Conservation (phyloP, 2,888 invertebrate species). For the Buathra laborator region DNA sequence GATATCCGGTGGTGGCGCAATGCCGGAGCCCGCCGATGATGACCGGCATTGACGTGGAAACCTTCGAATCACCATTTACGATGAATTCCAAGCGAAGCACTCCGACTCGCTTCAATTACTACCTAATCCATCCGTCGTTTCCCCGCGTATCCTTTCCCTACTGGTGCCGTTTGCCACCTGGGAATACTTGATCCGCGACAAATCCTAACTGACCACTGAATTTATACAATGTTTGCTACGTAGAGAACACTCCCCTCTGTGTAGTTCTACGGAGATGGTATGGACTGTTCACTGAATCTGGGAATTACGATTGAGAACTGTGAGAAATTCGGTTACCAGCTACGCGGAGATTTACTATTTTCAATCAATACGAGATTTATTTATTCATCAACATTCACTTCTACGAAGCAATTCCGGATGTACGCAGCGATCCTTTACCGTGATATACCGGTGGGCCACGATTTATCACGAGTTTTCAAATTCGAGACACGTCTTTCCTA, state of each 20-base stretch:
- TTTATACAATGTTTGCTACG: neutral
- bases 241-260: neutral
- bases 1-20: conserved; percentile 3
- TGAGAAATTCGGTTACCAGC: neutral
- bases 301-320: neutral
- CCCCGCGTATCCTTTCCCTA: neutral
- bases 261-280: neutral
- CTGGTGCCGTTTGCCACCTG: conserved; percentile 25
- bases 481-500: too few relatives aligned
- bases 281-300: neutral
- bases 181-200: conserved; percentile 24
- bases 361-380: neutral
- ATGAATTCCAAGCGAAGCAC: conserved; percentile 31
- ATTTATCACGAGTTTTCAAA: too few relatives aligned
- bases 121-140: conserved; percentile 1
- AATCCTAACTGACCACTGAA: conserved; percentile 37
- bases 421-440: too few relatives aligned
- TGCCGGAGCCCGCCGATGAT: conserved; percentile 28
- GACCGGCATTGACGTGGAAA: conserved; percentile 43
- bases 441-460: too few relatives aligned
- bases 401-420: too few relatives aligned
- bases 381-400: neutral
- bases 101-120: conserved; percentile 25
- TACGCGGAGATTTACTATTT: neutral
- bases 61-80: conserved; percentile 25